Conservation (phyloP, 2,888 invertebrate genomes). For the Acronicta aceris region DNA sequence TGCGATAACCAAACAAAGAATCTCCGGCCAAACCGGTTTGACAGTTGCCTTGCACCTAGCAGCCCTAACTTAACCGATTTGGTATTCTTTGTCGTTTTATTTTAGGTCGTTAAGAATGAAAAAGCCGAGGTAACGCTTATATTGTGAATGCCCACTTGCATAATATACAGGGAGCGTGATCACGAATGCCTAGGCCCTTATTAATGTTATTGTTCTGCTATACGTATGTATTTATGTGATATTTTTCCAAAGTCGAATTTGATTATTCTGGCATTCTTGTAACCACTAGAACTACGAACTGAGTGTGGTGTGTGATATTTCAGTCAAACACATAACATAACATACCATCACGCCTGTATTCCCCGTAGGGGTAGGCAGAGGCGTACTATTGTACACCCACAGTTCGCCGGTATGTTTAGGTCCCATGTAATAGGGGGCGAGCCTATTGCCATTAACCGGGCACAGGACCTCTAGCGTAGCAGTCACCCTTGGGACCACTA, state of each 20-base stretch:
- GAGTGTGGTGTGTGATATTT: too few relatives aligned
- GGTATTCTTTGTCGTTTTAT: constrained; percentile 79
- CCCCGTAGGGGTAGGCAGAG: too few relatives aligned
- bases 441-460: too few relatives aligned
- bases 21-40: constrained; percentile 81
- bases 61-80: constrained; percentile 82
- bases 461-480: too few relatives aligned
- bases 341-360: too few relatives aligned
- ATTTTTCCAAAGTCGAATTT: constrained; percentile 15
- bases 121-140: constrained; percentile 61
- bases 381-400: too few relatives aligned
- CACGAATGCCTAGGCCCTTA: constrained; percentile 49
- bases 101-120: constrained; percentile 72
- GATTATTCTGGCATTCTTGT: background rate
- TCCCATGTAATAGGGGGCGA: too few relatives aligned
- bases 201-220: constrained; percentile 30
- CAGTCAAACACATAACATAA: too few relatives aligned
- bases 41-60: constrained; percentile 76
- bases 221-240: constrained; percentile 13
- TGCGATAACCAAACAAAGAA: constrained; percentile 79
- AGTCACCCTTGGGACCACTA: too few relatives aligned
- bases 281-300: background rate
- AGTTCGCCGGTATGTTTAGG: too few relatives aligned
- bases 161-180: constrained; percentile 61
- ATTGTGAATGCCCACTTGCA: constrained; percentile 61